Base-by-base conservation (phyloP, 2,797 vertebrate species). In the Kryptolebias ocellatus region DNA sequence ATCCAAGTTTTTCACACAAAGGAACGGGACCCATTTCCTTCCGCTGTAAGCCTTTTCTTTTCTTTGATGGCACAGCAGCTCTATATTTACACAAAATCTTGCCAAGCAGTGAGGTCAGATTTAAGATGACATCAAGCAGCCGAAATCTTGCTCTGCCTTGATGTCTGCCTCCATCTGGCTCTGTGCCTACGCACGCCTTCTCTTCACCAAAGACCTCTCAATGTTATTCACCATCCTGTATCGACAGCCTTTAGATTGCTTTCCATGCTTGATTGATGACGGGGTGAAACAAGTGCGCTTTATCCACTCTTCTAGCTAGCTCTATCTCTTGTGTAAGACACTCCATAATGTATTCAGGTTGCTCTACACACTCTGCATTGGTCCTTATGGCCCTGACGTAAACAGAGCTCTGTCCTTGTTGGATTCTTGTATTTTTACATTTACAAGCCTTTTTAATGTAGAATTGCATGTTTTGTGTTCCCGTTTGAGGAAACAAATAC, bases 261-360 rank as follows among this genome's bases (percentile, higher is more conserved):
- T 91, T 88, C 81, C 68, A 78, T 80, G 80, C 69, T 78, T 92
- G 89, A 93, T 90, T 90, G 88, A 93, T 93, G 90, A 87, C 69
- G 60, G 84, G 81, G 71, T 82, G 83, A 90, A 87, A 82, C 77
- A 78, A 75, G 80, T 60, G 67, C 20, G 55, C 69, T 72, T 67
- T 49, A 69, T 79, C 62, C 67, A 67, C 78, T 77, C 80, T 74
- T 64, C 82, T 72, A 74, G 77, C 1, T 1, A 59, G 69, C 77
- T 53, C 72, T 74, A 62, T 81, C 83, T 80, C 82, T 68, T 60
- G 50, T 60, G 64, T 52, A 60, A 81, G 66, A 75, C 60, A 60
- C 64, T 59, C 66, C 24, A 67, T 89, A 74, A 90, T 89, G 87
- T 89, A 89, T 88, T 84, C 78, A 80, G 67, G 57, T 77, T 74